phyloP scores from a whole-genome alignment of 2,888 invertebrate species.

The Agelastica alni region DNA sequence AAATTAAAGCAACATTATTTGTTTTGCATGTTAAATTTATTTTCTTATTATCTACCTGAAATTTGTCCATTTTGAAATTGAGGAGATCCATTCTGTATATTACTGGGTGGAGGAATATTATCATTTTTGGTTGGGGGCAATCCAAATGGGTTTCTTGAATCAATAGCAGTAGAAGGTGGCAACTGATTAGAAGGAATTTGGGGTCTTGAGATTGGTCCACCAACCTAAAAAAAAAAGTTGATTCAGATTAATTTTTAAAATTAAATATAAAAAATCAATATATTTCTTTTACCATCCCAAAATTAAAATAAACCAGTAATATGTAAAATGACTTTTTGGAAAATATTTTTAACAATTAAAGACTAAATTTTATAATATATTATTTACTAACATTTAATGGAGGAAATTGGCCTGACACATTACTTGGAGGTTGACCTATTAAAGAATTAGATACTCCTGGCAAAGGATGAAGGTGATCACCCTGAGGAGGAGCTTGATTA shows the following conservation, averaged over 20 bases:
- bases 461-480: slow-evolving; percentile 20
- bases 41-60: too few species aligned
- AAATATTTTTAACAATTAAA: too few species aligned
- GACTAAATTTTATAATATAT: too few species aligned
- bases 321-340: too few species aligned
- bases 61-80: slow-evolving; percentile 34
- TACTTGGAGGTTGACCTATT: slow-evolving; percentile 21
- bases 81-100: slow-evolving; percentile 31
- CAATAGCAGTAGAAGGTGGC: slow-evolving; percentile 36
- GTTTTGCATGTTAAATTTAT: too few species aligned
- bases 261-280: too few species aligned
- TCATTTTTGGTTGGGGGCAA: slow-evolving; percentile 18
- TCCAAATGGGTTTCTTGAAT: slow-evolving; percentile 15
- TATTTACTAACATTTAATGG: slow-evolving; percentile 18
- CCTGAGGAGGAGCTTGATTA: slow-evolving; percentile 21
- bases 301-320: too few species aligned
- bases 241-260: too few species aligned
- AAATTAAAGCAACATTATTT: too few species aligned
- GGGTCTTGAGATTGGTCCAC: slow-evolving; percentile 8
- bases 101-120: slow-evolving; percentile 15
- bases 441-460: slow-evolving; percentile 9
- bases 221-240: slow-evolving; percentile 8
- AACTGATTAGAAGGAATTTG: slow-evolving; percentile 37
- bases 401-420: slow-evolving; percentile 29
- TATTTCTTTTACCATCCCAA: too few species aligned